These are phyloP conservation scores for Kryphioiulus occultus DNA, from an alignment of 2,888 invertebrate genomes.

Conservation along the genomic window DNA sequence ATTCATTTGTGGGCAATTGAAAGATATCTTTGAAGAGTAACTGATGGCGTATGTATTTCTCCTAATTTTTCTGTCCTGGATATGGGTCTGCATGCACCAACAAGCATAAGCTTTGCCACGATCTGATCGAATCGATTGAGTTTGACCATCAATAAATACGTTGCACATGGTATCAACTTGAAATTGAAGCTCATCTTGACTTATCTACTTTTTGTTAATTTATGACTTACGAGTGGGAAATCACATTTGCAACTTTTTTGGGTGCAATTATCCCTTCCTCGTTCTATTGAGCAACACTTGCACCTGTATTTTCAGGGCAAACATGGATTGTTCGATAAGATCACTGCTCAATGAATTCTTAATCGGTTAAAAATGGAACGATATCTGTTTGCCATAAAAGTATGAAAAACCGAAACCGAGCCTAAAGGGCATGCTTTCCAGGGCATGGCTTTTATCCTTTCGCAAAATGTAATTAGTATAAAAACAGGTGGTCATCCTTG, in stretches of 20 bases:
- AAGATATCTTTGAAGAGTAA: too few relatives aligned
- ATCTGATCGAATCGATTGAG: neutral
- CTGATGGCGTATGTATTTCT: neutral
- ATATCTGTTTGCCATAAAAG: neutral
- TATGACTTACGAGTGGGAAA: neutral
- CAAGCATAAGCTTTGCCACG: neutral
- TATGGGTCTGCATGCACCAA: neutral
- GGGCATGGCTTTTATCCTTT: neutral
- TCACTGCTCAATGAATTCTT: neutral
- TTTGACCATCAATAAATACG: neutral
- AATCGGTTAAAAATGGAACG: neutral
- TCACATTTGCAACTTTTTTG: neutral
- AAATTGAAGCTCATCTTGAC: slow-evolving; percentile 11
- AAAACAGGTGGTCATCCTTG: neutral
- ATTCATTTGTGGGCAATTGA: too few relatives aligned
- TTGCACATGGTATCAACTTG: neutral
- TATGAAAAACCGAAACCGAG: neutral
- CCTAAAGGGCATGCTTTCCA: neutral
- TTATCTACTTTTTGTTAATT: neutral
- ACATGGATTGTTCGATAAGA: neutral
- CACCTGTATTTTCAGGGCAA: neutral
- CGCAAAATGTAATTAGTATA: neutral
- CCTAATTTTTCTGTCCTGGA: neutral
- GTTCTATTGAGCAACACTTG: neutral
- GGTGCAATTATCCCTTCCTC: neutral